A percentile compares a stretch with the other conserved stretches of the same genome.
Evolutionary conservation across 2,888 invertebrate genomes (phyloP).

Genomic region (Sarcophaga carnaria): DNA sequence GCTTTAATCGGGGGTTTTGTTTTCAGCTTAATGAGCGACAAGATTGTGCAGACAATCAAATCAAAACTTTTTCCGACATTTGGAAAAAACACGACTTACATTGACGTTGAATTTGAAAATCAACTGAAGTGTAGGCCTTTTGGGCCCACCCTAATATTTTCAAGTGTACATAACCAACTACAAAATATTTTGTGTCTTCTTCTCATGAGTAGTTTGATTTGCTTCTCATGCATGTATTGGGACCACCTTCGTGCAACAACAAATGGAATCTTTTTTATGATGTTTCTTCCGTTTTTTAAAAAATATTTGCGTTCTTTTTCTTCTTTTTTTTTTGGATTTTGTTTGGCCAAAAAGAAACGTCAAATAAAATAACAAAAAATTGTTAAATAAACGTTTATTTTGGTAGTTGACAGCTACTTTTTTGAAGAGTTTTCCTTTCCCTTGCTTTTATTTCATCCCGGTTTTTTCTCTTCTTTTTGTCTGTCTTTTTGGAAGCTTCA

Average conservation of each 20-base stretch:
- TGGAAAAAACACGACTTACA: too few species aligned
- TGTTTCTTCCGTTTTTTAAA: slow-evolving; percentile 50
- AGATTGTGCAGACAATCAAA: too few species aligned
- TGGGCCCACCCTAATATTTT: slow-evolving; percentile 13
- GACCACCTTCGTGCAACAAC: slow-evolving; percentile 58
- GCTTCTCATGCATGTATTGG: slow-evolving; percentile 11
- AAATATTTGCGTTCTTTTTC: slow-evolving; percentile 8
- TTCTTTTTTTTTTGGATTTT: slow-evolving; percentile 10
- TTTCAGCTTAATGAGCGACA: too few species aligned
- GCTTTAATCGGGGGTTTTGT: too few species aligned
- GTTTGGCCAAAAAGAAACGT: slow-evolving; percentile 41
- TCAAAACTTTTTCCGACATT: too few species aligned
- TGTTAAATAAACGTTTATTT: slow-evolving; percentile 65
- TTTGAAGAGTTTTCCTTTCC: background rate
- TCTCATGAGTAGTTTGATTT: slow-evolving; percentile 54
- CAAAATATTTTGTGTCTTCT: slow-evolving; percentile 7
- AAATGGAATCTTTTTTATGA: slow-evolving; percentile 45
- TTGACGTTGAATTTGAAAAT: too few species aligned
- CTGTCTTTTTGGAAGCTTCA: background rate
- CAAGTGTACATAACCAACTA: background rate
- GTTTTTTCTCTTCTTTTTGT: background rate
- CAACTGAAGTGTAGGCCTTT: background rate
- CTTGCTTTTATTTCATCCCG: too few species aligned
- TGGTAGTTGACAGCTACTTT: slow-evolving; percentile 64
- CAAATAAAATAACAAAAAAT: background rate